Base-by-base conservation (phyloP, 2,888 invertebrate genomes). In the Formica aserva region DNA sequence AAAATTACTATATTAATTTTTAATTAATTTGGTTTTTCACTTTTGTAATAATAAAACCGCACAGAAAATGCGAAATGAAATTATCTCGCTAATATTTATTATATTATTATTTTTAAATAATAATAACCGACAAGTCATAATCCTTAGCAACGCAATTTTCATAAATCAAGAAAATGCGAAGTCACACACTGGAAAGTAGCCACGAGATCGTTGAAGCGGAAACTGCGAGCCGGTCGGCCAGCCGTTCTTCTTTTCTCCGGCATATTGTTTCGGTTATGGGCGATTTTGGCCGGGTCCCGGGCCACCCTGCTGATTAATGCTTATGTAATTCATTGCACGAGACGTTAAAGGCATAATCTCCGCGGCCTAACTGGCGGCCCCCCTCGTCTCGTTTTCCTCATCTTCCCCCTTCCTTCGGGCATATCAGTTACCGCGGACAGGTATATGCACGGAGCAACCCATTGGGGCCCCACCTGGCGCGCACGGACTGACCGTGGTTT, bases 241-340 rank as follows among this genome's bases (percentile, higher is more conserved):
- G 48, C 45, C 78, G 41, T 72, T 55, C 26, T 80, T 72, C 32
- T 60, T 80, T 80, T 45, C 72, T 18, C 41, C 26, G 45, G 48
- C 65, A 38, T 57, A 84, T 84, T 84, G 82, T 84, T 82, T 83
- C 83, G 67, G 65, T 65, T 74, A 81, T 81, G 52, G 35, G 52
- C 74, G 82, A 89, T 85, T 86, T 85, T 55, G 84, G 65, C 74
- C 72, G 76, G 76, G 87, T 89, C 89, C 85, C 77, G 85, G 88
- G 91, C 88, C 88, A 85, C 88, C 90, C 91, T 85, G 91, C 92
- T 94, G 94, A 94, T 94, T 92, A 92, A 94, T 94, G 94, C 92
- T 94, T 91, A 91, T 92, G 92, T 93, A 93, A 94, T 94, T 94
- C 94, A 94, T 94, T 93, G 93, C 92, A 82, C 90, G 91, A 93